These are phyloP conservation scores for Serranochromis macrocephalus DNA, from an alignment of 2,113 vertebrate genomes.

Conservation along the genomic window DNA sequence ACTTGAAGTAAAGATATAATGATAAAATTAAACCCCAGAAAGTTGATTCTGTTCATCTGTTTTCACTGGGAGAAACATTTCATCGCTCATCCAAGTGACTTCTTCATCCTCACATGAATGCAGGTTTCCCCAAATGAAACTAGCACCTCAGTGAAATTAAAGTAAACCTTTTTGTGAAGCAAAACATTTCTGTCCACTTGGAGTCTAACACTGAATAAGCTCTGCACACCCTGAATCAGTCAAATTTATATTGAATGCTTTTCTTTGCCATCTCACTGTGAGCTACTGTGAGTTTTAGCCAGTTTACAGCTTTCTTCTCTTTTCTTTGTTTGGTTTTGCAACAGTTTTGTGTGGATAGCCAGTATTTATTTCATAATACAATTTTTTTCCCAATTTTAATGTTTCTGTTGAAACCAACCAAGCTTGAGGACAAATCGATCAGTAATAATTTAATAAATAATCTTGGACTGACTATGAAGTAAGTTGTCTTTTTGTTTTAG, in stretches of 20 bases:
- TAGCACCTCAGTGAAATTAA: neutral
- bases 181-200: neutral
- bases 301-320: neutral
- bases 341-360: neutral
- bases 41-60: neutral
- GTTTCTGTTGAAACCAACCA: neutral
- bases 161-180: neutral
- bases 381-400: rapidly evolving
- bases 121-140: rapidly evolving
- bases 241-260: neutral
- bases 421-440: rapidly evolving
- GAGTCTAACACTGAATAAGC: neutral
- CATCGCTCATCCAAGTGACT: rapidly evolving
- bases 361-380: rapidly evolving
- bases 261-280: neutral
- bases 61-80: neutral
- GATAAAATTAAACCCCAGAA: neutral
- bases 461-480: neutral
- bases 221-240: neutral
- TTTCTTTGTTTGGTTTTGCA: rapidly evolving
- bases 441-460: neutral
- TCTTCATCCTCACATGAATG: neutral
- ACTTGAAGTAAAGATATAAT: neutral
- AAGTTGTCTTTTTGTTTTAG: no score
- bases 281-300: neutral